Evolutionary conservation across 1,140 invertebrate species (phyloP), one percentile per base, ranked within the genome.

Genomic region (Pogonomyrmex barbatus): DNA sequence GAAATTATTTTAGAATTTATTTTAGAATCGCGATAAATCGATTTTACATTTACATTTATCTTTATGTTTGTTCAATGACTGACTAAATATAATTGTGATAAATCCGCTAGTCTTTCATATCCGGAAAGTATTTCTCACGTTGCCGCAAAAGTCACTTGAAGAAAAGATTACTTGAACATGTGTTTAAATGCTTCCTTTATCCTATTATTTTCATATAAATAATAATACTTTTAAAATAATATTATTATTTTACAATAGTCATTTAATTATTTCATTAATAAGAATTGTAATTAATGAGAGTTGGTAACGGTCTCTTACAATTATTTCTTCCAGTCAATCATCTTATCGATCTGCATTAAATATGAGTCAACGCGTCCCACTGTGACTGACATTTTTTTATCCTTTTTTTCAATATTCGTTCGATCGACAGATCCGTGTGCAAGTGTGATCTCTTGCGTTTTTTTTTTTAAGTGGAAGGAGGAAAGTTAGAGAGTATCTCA

Each of bases 401-500:
- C 12, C 33, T 30, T 47, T 17, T 78, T 9, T 30, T 8, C n/a
- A 58, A 45, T 17, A 2, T 33, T 65, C 4, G 17, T n/a, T n/a
- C n/a, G n/a, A 65, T 47, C 36, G 77, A 47, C 39, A 71, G 42
- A 24, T 71, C 12, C 12, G 10, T n/a, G 12, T 33, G 52, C 54
- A 47, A 58, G 24, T 9, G 67, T 47, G 58, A 50, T 39, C 67
- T 83, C 79, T 63, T 42, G 9, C 56, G 45, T 62, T 79, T 79
- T 50, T 63, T 24, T 24, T 24, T 63, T 77, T 67, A 77, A 77
- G 81, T 76, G 86, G 85, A 88, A 86, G 76, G 87, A 87, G 85
- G 78, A 83, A 88, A 73, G 63, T 76, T 83, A 62, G 62, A 45
- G 68, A 85, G 86, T 86, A 17, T 82, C 76, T 86, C 75, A 63